Evolutionary conservation across 2,888 invertebrate genomes (phyloP).

Genomic region (Micoletzkya japonica): DNA sequence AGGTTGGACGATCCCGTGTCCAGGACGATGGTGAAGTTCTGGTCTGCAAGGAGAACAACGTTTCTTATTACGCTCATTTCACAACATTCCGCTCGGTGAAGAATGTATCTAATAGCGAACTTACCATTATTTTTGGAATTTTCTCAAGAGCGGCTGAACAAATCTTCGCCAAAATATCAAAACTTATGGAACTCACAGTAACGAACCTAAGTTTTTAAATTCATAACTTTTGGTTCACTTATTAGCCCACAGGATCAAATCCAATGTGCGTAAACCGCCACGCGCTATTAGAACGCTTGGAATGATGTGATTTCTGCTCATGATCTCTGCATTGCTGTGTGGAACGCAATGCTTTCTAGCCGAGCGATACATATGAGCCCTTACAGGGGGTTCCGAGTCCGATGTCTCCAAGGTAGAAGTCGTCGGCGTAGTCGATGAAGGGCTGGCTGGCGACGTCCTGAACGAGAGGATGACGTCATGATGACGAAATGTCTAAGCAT

Average conservation of each 20-base stretch:
- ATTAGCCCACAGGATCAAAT: background rate
- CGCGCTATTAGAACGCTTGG: background rate
- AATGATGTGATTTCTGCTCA: background rate
- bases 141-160: too few relatives aligned
- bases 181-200: background rate
- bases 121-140: too few relatives aligned
- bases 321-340: background rate
- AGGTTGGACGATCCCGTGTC: conserved; percentile 58
- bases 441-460: conserved; percentile 40
- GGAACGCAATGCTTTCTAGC: background rate
- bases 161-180: background rate
- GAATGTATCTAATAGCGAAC: too few relatives aligned
- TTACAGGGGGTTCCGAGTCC: conserved; percentile 52
- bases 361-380: background rate
- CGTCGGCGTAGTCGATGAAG: conserved; percentile 55
- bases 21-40: conserved; percentile 47
- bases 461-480: too few relatives aligned
- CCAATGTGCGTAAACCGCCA: background rate
- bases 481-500: too few relatives aligned
- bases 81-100: too few relatives aligned
- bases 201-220: background rate
- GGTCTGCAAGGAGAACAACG: conserved; percentile 33
- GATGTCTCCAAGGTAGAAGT: conserved; percentile 60
- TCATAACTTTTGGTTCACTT: background rate
- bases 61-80: background rate